These are phyloP conservation scores for Apaloderma vittatum DNA, from an alignment of 2,113 vertebrate genomes.

Conservation along the genomic window DNA sequence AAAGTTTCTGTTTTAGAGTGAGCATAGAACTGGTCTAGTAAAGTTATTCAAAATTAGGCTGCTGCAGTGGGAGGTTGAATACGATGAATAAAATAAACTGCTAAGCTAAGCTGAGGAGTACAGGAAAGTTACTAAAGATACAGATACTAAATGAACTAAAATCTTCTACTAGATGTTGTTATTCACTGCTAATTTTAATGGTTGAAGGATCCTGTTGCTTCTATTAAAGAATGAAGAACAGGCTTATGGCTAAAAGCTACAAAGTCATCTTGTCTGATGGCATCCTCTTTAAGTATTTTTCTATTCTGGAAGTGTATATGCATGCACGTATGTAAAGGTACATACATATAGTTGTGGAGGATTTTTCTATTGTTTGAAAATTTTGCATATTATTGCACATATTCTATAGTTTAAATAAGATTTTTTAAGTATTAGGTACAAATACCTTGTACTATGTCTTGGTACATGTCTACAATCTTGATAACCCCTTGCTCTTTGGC, in stretches of 20 bases:
- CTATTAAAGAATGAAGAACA: background rate
- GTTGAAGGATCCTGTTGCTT: background rate
- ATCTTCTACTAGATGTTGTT: background rate
- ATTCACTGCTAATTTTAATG: background rate
- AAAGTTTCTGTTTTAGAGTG: background rate
- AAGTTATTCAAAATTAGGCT: background rate
- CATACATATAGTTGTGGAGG: background rate
- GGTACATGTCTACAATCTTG: background rate
- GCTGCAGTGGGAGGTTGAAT: background rate
- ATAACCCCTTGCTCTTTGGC: too few species aligned
- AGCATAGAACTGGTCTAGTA: background rate
- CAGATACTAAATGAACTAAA: background rate
- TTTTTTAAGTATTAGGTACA: background rate
- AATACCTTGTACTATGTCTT: background rate
- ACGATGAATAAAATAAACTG: background rate
- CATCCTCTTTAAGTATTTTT: background rate
- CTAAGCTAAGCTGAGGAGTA: background rate
- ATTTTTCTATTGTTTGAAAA: background rate
- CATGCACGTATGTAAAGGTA: background rate
- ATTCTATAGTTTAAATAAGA: background rate
- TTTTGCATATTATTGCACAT: background rate
- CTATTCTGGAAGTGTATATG: background rate
- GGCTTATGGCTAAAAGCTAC: background rate
- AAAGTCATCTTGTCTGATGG: background rate
- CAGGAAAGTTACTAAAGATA: background rate